These are phyloP conservation scores for Pristionchus maxplancki DNA, from an alignment of 2,888 invertebrate genomes.

Conservation along the genomic window DNA sequence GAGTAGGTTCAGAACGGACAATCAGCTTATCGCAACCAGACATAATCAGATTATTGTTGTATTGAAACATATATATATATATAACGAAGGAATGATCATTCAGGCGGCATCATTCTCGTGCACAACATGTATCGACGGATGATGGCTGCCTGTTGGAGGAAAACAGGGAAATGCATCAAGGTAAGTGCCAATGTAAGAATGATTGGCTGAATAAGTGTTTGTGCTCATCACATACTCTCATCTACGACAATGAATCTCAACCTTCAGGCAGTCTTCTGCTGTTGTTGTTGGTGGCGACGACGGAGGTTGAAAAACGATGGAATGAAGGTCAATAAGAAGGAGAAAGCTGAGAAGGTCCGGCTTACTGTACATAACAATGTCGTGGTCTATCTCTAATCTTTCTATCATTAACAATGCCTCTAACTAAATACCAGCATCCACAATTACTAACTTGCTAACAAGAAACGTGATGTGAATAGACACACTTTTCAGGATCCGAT, in stretches of 20 bases:
- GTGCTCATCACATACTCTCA: no score
- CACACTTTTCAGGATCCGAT: conserved; percentile 41
- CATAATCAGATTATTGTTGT: neutral
- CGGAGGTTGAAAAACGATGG: conserved; percentile 25
- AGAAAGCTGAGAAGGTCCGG: conserved; percentile 22
- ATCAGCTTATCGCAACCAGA: neutral
- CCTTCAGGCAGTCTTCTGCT: neutral
- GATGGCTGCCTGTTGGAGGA: conserved; percentile 59
- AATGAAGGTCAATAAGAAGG: conserved; percentile 47
- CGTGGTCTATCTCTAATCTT: neutral
- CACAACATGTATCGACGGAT: conserved; percentile 69
- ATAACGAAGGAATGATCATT: neutral
- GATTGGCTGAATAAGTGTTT: neutral
- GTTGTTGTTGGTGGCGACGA: conserved; percentile 29
- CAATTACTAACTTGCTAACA: neutral
- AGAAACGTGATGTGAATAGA: neutral
- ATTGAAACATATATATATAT: neutral
- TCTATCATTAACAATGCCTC: neutral
- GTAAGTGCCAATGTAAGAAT: neutral
- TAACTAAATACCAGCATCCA: neutral
- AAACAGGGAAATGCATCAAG: conserved; percentile 51
- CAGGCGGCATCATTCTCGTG: conserved; percentile 75
- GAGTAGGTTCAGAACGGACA: neutral
- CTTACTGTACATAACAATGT: conserved; percentile 40
- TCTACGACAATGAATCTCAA: neutral